Base-by-base conservation (phyloP, 2,113 vertebrate genomes). In the Plotosus lineatus region DNA sequence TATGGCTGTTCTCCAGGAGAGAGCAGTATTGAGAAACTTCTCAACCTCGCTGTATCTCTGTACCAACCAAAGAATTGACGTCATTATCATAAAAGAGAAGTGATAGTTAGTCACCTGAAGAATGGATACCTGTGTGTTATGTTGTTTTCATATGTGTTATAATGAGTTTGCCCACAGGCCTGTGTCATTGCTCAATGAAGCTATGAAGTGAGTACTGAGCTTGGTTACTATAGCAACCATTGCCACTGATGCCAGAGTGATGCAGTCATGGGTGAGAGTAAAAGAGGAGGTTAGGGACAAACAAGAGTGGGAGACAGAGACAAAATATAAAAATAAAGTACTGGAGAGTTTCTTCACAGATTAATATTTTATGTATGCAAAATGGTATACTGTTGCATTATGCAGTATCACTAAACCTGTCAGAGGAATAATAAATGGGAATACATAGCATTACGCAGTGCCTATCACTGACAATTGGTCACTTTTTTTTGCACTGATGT, bases 171-270 rank as follows among this genome's bases (percentile, higher is more conserved):
- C 82, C 28, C 58, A 83, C 75, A 61, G 48, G 78, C 51, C 77
- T 85, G 80, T 84, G 74, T 83, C 82, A 86, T 36, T 68, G 82
- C 82, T 82, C 81, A 55, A 36, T 21, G 3, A 83, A 85, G 85
- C 83, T 82, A 83, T 86, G 86, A 75, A 84, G 86, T 77, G 77
- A 78, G 77, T 77, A 82, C 17, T 63, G 78, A 75, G 79, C 83
- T 9, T n/a, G 38, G 90, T 91, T 90, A 83, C 87, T 68, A 91
- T 91, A 79, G 88, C 51, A 89, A 90, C 90, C 82, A 73, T 80
- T 26, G 28, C 78, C 63, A 71, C 76, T 66, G 79, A 55, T 81
- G 86, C 85, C 82, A 82, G 85, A 84, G 87, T 86, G 87, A 89
- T 89, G 81, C 84, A 33, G 71, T 48, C 75, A 71, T 78, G 33